These are phyloP conservation scores for Panthera uncia DNA, from an alignment of 2,113 vertebrate genomes.

Conservation along the genomic window DNA sequence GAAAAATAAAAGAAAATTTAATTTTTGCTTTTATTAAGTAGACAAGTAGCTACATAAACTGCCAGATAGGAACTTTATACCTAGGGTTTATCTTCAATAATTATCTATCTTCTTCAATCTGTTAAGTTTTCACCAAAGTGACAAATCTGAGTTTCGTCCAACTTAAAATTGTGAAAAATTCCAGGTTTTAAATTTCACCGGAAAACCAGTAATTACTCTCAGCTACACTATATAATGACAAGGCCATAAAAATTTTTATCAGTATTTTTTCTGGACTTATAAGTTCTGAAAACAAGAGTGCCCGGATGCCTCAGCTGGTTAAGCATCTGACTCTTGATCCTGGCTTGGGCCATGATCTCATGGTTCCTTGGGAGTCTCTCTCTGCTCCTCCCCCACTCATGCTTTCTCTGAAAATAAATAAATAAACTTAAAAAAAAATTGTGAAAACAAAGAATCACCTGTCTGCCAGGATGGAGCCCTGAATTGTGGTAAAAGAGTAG, in stretches of 20 bases:
- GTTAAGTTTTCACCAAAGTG: background rate
- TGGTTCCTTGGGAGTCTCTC: too few species aligned
- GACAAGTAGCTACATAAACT: slow-evolving; percentile 11
- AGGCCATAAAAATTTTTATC: background rate
- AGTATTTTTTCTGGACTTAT: slow-evolving; percentile 24
- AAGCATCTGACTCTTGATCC: too few species aligned
- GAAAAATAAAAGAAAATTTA: background rate
- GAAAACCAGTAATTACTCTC: slow-evolving; percentile 45
- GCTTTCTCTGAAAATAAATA: too few species aligned
- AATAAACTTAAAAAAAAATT: background rate
- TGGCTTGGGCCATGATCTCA: too few species aligned
- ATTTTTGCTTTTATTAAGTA: slow-evolving; percentile 39
- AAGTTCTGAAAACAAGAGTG: background rate
- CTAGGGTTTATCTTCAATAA: slow-evolving; percentile 27
- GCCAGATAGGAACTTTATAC: slow-evolving; percentile 17
- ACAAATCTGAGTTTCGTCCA: slow-evolving; percentile 10
- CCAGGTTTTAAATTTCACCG: slow-evolving; percentile 29
- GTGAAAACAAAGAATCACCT: slow-evolving; percentile 84
- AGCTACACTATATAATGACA: background rate
- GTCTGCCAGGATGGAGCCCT: slow-evolving; percentile 96
- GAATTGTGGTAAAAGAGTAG: slow-evolving; percentile 94
- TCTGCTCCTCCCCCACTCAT: too few species aligned
- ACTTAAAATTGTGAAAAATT: slow-evolving; percentile 9
- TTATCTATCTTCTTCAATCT: slow-evolving; percentile 15
- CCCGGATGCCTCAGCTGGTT: too few species aligned